These are phyloP conservation scores for Eupeodes luniger DNA, from an alignment of 2,888 invertebrate genomes.

Conservation along the genomic window DNA sequence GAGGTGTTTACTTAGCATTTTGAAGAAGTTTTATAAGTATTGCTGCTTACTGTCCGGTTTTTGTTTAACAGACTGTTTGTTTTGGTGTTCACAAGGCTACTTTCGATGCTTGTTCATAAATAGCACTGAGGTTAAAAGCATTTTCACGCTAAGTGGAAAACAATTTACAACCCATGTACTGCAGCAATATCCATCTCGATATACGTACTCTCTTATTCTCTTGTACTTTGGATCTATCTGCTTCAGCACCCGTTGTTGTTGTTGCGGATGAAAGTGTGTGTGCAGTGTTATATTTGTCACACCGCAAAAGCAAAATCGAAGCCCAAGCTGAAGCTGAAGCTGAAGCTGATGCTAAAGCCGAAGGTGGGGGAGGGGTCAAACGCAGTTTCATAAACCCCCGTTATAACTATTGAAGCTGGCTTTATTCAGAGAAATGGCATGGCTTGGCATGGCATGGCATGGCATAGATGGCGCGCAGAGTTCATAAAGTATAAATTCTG, in stretches of 20 bases:
- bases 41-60: too few relatives aligned
- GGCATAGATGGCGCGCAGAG: conserved; percentile 24
- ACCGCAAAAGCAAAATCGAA: conserved; percentile 60
- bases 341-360: too few relatives aligned
- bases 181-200: conserved; percentile 64
- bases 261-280: conserved; percentile 14
- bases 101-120: conserved; percentile 66
- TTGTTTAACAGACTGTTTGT: conserved; percentile 42
- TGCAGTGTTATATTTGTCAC: conserved; percentile 69
- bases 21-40: not conserved
- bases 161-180: conserved; percentile 77
- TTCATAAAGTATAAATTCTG: conserved; percentile 73
- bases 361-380: too few relatives aligned
- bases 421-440: conserved; percentile 23
- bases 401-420: not conserved
- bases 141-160: conserved; percentile 79
- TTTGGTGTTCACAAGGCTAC: conserved; percentile 59
- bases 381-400: too few relatives aligned
- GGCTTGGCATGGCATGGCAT: too few relatives aligned
- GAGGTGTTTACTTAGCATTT: conserved; percentile 19
- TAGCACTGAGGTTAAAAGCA: conserved; percentile 77
- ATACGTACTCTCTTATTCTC: conserved; percentile 55
- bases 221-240: conserved; percentile 47
- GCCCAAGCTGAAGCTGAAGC: not conserved
- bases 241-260: conserved; percentile 30